phyloP scores from a whole-genome alignment of 2,113 vertebrate genomes.

The Gymnorhina tibicen region DNA sequence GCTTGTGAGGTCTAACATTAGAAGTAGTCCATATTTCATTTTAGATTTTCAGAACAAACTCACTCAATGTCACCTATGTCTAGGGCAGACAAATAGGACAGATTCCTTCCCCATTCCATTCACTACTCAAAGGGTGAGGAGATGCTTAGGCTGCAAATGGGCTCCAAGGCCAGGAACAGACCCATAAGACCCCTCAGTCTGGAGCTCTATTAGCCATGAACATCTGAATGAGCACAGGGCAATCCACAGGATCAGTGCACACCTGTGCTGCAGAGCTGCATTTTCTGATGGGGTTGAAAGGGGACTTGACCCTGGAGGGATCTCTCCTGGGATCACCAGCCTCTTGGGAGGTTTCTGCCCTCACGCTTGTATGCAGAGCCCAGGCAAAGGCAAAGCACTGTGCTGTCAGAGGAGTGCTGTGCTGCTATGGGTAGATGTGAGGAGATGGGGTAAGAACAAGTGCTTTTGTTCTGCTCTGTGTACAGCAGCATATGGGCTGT shows the following conservation, averaged over 20 bases:
- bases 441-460: neutral
- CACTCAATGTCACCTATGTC: neutral
- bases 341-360: fast-evolving
- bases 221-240: neutral
- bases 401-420: neutral
- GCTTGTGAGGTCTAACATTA: neutral
- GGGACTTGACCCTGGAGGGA: neutral
- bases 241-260: no score
- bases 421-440: neutral
- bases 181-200: fast-evolving
- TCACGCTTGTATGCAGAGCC: fast-evolving
- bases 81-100: neutral
- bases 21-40: neutral
- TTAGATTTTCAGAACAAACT: neutral
- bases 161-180: fast-evolving
- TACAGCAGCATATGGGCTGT: fast-evolving
- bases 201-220: neutral
- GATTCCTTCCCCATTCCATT: neutral
- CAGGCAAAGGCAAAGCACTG: neutral
- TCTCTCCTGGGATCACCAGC: fast-evolving
- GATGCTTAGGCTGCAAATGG: neutral
- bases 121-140: neutral
- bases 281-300: neutral
- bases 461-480: fast-evolving
- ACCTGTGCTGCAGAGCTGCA: neutral